Conservation (phyloP, 2,888 invertebrate genomes). For the Diaprepes abbreviatus region DNA sequence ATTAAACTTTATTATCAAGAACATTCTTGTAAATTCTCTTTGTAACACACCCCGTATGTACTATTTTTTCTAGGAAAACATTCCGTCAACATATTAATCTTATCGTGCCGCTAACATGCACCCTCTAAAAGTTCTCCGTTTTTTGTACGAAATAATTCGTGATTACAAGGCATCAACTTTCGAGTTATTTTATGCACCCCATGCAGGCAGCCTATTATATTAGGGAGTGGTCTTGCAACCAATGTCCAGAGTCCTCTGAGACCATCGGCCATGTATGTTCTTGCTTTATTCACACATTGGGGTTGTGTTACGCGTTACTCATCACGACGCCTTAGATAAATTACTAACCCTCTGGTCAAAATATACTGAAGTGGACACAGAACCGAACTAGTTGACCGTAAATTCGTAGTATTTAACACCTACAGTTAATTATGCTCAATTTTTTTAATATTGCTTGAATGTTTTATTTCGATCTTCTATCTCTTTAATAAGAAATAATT, state of each 20-base stretch:
- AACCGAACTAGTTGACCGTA: too few relatives aligned
- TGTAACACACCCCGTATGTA: too few relatives aligned
- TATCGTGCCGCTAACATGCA: background rate
- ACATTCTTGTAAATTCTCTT: too few relatives aligned
- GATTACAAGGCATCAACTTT: slow-evolving; percentile 49
- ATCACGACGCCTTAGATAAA: slow-evolving; percentile 41
- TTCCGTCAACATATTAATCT: slow-evolving; percentile 4
- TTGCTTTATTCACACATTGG: slow-evolving; percentile 45
- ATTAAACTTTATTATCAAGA: too few relatives aligned
- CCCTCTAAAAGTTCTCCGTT: slow-evolving; percentile 13
- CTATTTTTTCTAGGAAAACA: background rate
- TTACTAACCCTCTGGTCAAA: slow-evolving; percentile 31
- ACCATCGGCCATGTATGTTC: slow-evolving; percentile 48
- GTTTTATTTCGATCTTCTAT: too few relatives aligned
- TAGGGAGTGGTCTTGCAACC: slow-evolving; percentile 59
- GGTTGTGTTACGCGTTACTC: slow-evolving; percentile 46
- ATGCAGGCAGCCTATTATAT: slow-evolving; percentile 50
- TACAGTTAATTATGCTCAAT: too few relatives aligned
- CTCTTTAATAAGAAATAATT: too few relatives aligned
- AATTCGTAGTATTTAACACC: too few relatives aligned
- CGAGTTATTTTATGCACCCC: slow-evolving; percentile 58
- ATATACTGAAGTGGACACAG: background rate
- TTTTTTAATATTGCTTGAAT: too few relatives aligned
- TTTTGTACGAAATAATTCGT: slow-evolving; percentile 30
- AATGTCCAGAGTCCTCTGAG: slow-evolving; percentile 61